These are phyloP conservation scores for Anser cygnoides DNA, from an alignment of 2,113 vertebrate genomes.

Conservation along the genomic window DNA sequence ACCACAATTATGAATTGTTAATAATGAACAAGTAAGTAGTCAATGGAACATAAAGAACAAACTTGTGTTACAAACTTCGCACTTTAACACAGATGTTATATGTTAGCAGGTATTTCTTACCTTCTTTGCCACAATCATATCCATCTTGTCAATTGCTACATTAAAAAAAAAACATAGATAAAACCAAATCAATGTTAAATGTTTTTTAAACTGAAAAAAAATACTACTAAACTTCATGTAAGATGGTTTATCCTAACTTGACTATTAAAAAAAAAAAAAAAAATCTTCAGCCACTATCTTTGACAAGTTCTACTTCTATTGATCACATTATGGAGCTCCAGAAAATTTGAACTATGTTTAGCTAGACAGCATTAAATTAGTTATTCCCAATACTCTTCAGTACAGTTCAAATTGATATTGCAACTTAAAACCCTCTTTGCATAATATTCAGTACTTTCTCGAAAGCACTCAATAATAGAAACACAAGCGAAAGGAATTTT, in stretches of 20 bases:
- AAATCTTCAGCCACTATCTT: background rate
- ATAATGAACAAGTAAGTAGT: background rate
- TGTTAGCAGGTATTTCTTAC: conserved; percentile 64
- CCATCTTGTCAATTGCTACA: conserved; percentile 85
- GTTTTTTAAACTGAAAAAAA: background rate
- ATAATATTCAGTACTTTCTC: background rate
- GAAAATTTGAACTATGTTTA: background rate
- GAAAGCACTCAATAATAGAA: background rate
- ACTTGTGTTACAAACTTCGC: background rate
- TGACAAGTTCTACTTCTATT: background rate
- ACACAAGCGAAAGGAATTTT: background rate
- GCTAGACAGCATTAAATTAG: background rate
- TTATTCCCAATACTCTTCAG: background rate
- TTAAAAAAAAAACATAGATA: conserved; percentile 25
- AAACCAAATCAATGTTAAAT: background rate
- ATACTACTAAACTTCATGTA: background rate
- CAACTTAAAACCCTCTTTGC: background rate
- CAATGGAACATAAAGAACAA: background rate
- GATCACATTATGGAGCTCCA: background rate
- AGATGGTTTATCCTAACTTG: background rate
- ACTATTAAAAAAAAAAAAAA: background rate
- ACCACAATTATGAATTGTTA: background rate
- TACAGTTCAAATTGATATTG: background rate
- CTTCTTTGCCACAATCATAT: conserved; percentile 80
- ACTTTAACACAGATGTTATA: background rate